A percentile compares a stretch with the other conserved stretches of the same genome.
phyloP scores from a whole-genome alignment of 2,888 invertebrate genomes.

The Alcis repandata region DNA sequence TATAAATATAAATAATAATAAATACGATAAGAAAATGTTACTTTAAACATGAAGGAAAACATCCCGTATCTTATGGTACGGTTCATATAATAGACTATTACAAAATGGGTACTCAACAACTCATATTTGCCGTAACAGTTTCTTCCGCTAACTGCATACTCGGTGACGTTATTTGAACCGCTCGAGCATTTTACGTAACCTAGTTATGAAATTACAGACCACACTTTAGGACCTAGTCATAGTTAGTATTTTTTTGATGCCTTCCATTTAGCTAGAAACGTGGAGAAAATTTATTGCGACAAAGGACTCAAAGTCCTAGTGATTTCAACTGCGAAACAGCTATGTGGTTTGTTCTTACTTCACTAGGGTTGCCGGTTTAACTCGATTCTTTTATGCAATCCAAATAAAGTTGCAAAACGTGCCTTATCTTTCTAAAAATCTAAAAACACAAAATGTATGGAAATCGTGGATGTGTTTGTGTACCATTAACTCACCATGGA shows the following conservation, averaged over 20 bases:
- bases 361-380: not conserved
- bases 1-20: too few species aligned
- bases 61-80: not conserved
- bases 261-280: not conserved
- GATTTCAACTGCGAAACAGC: not conserved
- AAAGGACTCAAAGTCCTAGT: not conserved
- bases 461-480: not conserved
- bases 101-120: constrained; percentile 2
- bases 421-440: not conserved
- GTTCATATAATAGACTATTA: constrained; percentile 8
- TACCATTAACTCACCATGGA: not conserved
- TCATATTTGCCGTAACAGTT: constrained; percentile 28
- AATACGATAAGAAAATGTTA: not conserved
- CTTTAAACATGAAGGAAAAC: not conserved
- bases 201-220: constrained; percentile 21
- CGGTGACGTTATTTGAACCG: constrained; percentile 31
- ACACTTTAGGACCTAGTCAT: constrained; percentile 1
- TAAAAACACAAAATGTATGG: not conserved
- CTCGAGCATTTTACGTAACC: constrained; percentile 15
- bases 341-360: not conserved
- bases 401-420: not conserved
- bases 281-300: not conserved
- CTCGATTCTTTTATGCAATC: not conserved
- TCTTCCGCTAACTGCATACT: constrained; percentile 27
- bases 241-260: not conserved